Conservation (phyloP, 2,113 vertebrate species). For the Stictonetta naevosa region DNA sequence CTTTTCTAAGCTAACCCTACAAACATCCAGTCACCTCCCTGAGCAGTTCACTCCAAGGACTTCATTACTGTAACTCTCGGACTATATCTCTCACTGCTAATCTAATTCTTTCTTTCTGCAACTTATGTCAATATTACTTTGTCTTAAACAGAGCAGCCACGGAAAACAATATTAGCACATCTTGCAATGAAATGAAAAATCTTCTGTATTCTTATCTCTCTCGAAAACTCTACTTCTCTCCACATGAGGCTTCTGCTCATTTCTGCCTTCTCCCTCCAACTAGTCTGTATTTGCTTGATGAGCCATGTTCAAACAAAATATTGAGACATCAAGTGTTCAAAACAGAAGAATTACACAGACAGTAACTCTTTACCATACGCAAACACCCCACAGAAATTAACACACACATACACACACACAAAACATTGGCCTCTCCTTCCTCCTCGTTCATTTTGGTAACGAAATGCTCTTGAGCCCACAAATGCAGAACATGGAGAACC, state of each 20-base stretch:
- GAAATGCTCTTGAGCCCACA: not conserved
- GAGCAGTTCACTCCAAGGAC: not conserved
- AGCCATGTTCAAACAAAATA: not conserved
- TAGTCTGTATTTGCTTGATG: not conserved
- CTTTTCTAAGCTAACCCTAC: not conserved
- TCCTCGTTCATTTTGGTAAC: not conserved
- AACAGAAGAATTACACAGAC: not conserved
- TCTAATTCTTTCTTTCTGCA: not conserved
- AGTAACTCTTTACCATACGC: not conserved
- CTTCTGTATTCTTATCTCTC: not conserved
- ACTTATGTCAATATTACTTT: not conserved
- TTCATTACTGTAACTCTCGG: not conserved
- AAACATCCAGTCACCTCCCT: too few relatives aligned
- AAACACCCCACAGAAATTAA: not conserved
- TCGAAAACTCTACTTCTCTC: not conserved
- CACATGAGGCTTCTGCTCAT: not conserved
- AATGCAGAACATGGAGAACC: not conserved
- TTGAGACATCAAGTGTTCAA: not conserved
- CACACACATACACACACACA: accelerated
- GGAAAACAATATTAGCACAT: not conserved
- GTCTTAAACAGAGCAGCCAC: not conserved
- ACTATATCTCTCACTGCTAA: not conserved
- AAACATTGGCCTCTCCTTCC: not conserved
- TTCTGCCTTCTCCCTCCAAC: not conserved
- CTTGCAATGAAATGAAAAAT: too few relatives aligned